Percentiles rank a stretch among this genome's conserved stretches.
Evolutionary conservation across 2,797 vertebrate species (phyloP).

Genomic region (Hydrocynus forskahlii): DNA sequence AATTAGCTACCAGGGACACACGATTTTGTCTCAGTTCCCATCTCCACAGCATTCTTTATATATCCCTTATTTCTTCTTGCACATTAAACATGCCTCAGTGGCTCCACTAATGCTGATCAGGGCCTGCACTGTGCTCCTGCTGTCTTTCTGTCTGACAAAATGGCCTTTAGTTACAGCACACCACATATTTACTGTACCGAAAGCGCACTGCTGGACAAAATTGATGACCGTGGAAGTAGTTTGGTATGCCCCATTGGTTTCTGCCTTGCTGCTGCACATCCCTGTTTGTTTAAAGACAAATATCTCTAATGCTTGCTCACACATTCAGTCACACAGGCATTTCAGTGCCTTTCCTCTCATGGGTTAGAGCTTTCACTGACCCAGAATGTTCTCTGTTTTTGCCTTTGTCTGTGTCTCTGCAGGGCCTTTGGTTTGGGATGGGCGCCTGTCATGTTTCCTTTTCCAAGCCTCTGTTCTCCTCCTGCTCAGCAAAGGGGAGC

Average conservation of each 20-base stretch:
- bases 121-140: slow-evolving; percentile 4
- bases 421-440: slow-evolving; percentile 76
- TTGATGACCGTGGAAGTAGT: slow-evolving; percentile 50
- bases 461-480: slow-evolving; percentile 78
- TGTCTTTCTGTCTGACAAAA: slow-evolving; percentile 30
- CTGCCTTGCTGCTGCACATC: not conserved
- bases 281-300: slow-evolving; percentile 41
- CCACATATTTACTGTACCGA: slow-evolving; percentile 45
- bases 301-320: not conserved
- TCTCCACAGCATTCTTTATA: not conserved
- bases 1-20: not conserved
- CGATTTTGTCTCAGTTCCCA: not conserved
- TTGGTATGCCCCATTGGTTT: slow-evolving; percentile 34
- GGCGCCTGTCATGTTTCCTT: slow-evolving; percentile 76
- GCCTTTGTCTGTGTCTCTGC: slow-evolving; percentile 61
- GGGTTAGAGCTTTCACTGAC: slow-evolving; percentile 32
- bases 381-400: slow-evolving; percentile 43
- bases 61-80: not conserved
- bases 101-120: slow-evolving; percentile 16
- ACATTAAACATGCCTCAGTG: not conserved
- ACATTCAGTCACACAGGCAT: slow-evolving; percentile 1
- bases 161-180: slow-evolving; percentile 44
- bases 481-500: slow-evolving; percentile 84
- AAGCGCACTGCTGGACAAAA: slow-evolving; percentile 48
- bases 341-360: not conserved